These are phyloP conservation scores for Anneissia japonica DNA, from an alignment of 35 echinoderm and acorn worm species.

Conservation along the genomic window DNA sequence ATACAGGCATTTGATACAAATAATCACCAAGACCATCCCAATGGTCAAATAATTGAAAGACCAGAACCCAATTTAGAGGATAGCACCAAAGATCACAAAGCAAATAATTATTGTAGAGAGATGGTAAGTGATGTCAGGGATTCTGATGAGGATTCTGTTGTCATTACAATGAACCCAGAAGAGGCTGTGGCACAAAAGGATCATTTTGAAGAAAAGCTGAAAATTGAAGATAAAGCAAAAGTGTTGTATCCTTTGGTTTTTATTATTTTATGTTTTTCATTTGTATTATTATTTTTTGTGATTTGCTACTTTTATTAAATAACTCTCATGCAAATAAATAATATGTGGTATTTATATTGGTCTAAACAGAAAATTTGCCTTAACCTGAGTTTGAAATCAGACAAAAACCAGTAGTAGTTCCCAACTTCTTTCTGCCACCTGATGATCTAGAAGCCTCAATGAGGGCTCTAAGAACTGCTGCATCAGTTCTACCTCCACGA, in stretches of 20 bases:
- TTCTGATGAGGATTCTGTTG: conserved; percentile 42
- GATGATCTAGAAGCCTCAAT: conserved; percentile 82
- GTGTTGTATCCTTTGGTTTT: conserved; percentile 46
- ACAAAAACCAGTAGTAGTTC: conserved; percentile 29
- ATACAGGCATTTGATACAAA: not conserved
- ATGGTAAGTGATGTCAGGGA: not conserved
- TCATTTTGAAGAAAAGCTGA: not conserved
- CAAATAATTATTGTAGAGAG: not conserved
- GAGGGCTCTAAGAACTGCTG: conserved; percentile 72
- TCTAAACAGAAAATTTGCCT: too few relatives aligned
- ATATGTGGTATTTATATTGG: too few relatives aligned
- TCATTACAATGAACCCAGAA: conserved; percentile 28
- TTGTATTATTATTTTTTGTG: too few relatives aligned
- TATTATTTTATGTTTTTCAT: too few relatives aligned
- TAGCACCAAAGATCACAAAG: not conserved
- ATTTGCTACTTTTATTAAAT: too few relatives aligned
- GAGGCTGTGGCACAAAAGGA: conserved; percentile 21
- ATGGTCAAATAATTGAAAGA: not conserved
- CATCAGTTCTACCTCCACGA: conserved; percentile 17
- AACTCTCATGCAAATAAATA: too few relatives aligned
- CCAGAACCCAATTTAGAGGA: not conserved
- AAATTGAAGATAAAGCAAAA: not conserved
- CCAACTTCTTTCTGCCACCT: conserved; percentile 89
- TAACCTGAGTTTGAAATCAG: not conserved
- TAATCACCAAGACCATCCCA: not conserved